Evolutionary conservation across 1,140 invertebrate species (phyloP).

Genomic region (Drosophila ohnishii): DNA sequence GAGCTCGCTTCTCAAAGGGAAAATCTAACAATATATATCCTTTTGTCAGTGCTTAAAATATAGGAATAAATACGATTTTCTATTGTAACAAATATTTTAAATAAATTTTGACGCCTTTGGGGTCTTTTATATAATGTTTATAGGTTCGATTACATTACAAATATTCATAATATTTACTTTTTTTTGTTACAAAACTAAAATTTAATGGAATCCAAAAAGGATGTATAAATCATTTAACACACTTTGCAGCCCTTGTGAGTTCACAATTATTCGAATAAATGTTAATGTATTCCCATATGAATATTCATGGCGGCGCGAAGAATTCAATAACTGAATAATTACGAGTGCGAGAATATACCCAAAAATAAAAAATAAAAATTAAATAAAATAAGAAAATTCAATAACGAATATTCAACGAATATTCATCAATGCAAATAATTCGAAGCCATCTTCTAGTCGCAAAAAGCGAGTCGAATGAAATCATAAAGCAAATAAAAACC

Average conservation of each 20-base stretch:
- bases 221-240: background rate
- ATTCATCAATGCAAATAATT: constrained; percentile 41
- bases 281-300: background rate
- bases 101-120: no score
- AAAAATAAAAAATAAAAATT: background rate
- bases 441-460: background rate
- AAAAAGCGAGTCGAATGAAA: constrained; percentile 3
- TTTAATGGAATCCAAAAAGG: background rate
- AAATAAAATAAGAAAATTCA: constrained; percentile 7
- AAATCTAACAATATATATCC: background rate
- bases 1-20: background rate
- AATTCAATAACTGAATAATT: constrained; percentile 30
- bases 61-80: background rate
- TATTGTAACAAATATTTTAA: background rate
- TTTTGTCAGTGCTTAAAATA: background rate
- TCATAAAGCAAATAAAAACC: constrained; percentile 28
- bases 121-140: background rate
- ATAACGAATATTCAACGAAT: constrained; percentile 33
- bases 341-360: background rate
- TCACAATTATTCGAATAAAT: background rate
- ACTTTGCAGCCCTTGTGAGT: background rate
- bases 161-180: no score
- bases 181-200: background rate
- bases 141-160: background rate
- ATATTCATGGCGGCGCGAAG: background rate